These are phyloP conservation scores for Sarcoramphus papa DNA, from an alignment of 2,797 vertebrate genomes.

Conservation along the genomic window DNA sequence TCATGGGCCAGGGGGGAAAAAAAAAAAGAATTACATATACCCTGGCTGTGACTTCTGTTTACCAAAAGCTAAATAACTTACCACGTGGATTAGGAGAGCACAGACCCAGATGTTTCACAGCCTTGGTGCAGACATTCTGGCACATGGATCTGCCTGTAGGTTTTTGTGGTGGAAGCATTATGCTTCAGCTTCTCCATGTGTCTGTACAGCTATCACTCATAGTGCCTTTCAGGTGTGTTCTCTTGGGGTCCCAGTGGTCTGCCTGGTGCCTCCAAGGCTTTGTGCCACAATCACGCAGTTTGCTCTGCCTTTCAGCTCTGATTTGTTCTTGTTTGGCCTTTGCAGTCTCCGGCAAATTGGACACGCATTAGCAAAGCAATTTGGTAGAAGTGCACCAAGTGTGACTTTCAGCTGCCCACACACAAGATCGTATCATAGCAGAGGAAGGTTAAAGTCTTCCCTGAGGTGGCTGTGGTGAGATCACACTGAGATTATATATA, in stretches of 20 bases:
- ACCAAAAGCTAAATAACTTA: not conserved
- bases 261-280: not conserved
- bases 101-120: not conserved
- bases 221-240: not conserved
- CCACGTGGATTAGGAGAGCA: not conserved
- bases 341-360: not conserved
- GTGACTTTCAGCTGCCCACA: constrained; percentile 5
- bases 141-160: not conserved
- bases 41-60: not conserved
- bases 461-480: not conserved
- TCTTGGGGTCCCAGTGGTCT: not conserved
- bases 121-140: not conserved
- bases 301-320: not conserved
- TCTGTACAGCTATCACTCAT: not conserved
- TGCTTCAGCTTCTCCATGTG: not conserved
- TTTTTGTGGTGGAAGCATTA: not conserved
- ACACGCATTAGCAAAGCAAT: not conserved
- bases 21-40: not conserved
- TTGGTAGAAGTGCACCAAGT: not conserved
- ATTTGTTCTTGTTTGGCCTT: not conserved
- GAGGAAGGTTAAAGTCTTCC: not conserved
- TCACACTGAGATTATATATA: not conserved
- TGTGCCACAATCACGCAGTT: not conserved
- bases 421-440: not conserved
- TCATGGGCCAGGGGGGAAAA: not conserved